Evolutionary conservation across 2,113 vertebrate genomes (phyloP).

Genomic region (Phocoena phocoena): DNA sequence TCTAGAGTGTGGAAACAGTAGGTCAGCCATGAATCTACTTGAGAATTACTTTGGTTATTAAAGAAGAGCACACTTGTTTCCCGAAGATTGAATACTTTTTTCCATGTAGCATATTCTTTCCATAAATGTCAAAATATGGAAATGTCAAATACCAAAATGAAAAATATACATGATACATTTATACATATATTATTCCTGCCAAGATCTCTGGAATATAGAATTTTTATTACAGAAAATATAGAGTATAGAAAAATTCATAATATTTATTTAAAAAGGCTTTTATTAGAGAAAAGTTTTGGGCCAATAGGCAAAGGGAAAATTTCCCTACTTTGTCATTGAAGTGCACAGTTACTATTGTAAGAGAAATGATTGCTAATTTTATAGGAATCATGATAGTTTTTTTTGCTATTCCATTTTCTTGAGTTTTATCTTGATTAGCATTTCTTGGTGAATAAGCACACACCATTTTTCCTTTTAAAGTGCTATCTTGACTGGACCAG

Average conservation of each 20-base stretch:
- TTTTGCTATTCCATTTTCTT: conserved; percentile 1
- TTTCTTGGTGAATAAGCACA: conserved; percentile 21
- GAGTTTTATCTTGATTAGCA: conserved; percentile 35
- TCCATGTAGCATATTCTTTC: not conserved
- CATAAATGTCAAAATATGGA: conserved; percentile 17
- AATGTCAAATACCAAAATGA: conserved; percentile 4
- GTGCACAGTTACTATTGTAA: not conserved
- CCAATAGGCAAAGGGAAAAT: not conserved
- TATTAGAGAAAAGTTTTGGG: not conserved
- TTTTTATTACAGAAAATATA: not conserved
- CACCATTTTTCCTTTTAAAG: not conserved
- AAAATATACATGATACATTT: not conserved
- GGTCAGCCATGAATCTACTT: not conserved
- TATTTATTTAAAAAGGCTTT: not conserved
- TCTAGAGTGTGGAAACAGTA: not conserved
- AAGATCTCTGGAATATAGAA: not conserved
- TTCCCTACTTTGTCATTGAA: not conserved
- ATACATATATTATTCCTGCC: not conserved
- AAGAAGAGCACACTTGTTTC: not conserved
- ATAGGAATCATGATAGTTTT: not conserved
- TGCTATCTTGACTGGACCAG: not conserved
- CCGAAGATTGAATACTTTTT: not conserved
- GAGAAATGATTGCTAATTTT: conserved; percentile 44
- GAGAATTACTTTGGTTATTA: not conserved
- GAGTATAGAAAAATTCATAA: not conserved